phyloP scores from a whole-genome alignment of 23 tunicate species.

The Styela plicata region DNA sequence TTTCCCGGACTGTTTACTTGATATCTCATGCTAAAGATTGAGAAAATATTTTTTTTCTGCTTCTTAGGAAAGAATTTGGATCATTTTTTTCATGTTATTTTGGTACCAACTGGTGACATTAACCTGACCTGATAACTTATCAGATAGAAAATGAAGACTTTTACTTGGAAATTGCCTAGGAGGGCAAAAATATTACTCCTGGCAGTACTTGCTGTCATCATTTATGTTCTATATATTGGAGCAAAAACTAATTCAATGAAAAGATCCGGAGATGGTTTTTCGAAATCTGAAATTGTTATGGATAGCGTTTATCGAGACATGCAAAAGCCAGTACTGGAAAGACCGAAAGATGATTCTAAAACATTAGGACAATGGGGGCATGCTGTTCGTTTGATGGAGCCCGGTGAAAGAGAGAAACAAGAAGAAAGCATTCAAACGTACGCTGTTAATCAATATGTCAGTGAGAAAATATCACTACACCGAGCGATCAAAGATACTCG shows the following conservation, averaged over 20 bases:
- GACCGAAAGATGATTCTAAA: slow-evolving; percentile 57
- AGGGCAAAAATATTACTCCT: background rate
- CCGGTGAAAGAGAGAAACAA: slow-evolving; percentile 48
- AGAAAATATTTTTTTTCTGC: too few relatives aligned
- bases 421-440: slow-evolving; percentile 73
- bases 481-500: slow-evolving; percentile 56
- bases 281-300: background rate
- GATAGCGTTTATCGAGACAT: slow-evolving; percentile 24
- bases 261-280: background rate
- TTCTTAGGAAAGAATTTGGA: too few relatives aligned
- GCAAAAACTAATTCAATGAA: background rate
- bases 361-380: slow-evolving; percentile 73
- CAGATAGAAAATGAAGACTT: slow-evolving; percentile 8
- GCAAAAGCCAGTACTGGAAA: slow-evolving; percentile 43
- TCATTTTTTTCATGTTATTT: too few relatives aligned
- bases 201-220: background rate
- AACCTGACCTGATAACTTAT: too few relatives aligned
- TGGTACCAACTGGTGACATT: too few relatives aligned
- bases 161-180: slow-evolving; percentile 10
- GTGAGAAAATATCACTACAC: slow-evolving; percentile 88
- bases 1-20: too few relatives aligned
- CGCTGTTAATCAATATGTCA: slow-evolving; percentile 86
- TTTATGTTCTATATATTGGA: background rate
- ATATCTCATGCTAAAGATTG: too few relatives aligned
- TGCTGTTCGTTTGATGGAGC: slow-evolving; percentile 54